Base-by-base conservation (phyloP, 2,113 vertebrate genomes). In the Erythrocebus patas region DNA sequence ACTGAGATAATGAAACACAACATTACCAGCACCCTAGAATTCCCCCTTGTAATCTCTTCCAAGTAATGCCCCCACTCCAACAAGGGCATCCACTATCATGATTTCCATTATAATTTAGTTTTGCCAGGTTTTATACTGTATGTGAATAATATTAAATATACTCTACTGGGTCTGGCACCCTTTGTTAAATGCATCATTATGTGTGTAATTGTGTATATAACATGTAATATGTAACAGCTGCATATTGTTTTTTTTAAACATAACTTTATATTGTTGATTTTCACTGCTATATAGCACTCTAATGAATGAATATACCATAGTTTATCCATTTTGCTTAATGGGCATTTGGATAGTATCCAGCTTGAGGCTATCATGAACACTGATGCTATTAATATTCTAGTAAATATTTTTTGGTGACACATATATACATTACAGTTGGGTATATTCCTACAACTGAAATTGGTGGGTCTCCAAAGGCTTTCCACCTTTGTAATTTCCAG, bases 21-120 rank as follows among this genome's bases (percentile, higher is more conserved):
- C 40, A 61, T 70, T 89, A 91, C 20, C 27, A 80, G 30, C 12
- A 92, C 5, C 43, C 30, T 52, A 93, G 32, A 91, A 88, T 61
- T 81, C 84, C 13, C 30, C 76, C 16, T 79, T n/a, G 18, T 64
- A 96, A 91, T 5, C 12, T 52, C 38, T 89, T 93, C 70, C 61
- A 82, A 27, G 91, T 93, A 79, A 93, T 68, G 83, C 27, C 25
- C 25, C 38, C 30, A 91, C 7, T 18, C 27, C 35, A 85, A 83
- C 61, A 68, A 95, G 43, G 35, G 32, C 10, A 45, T 45, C 38
- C 17, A 72, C 38, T 88, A n/a, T 43, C 32, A 16, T 82, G 9
- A 89, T 86, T 89, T 76, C 50, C 50, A 50, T 80, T 45, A 84
- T n/a, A 91, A 48, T 87, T 95, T 84, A 83, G 38, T 78, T 95